Percentiles rank a stretch among this genome's conserved stretches.
Conservation (phyloP, 2,113 vertebrate genomes). For the Melanerpes aurifrons region DNA sequence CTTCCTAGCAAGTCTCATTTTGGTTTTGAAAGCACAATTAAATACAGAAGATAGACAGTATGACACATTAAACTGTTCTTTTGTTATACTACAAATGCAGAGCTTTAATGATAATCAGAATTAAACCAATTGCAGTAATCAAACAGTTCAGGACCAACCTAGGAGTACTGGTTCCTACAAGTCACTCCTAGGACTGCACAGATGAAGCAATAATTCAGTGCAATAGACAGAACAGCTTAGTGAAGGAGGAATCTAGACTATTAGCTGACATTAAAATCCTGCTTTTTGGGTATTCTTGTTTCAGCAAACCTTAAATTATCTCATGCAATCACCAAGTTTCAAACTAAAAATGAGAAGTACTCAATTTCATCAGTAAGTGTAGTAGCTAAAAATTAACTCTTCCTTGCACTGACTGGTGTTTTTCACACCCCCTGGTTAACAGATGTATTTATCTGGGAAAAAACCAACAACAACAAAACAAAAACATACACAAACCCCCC, state of each 20-base stretch:
- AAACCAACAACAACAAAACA: not conserved
- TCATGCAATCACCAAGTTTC: rapidly evolving
- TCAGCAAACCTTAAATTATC: not conserved
- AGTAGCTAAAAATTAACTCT: not conserved
- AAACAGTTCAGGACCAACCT: not conserved
- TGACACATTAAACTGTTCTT: not conserved
- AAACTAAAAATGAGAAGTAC: not conserved
- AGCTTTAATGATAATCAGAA: not conserved
- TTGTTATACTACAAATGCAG: not conserved
- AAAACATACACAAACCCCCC: too few relatives aligned
- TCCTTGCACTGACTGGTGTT: not conserved
- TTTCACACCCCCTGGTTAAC: not conserved
- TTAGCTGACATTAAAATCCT: not conserved
- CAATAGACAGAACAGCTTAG: not conserved
- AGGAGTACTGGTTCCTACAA: not conserved
- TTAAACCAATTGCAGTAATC: not conserved
- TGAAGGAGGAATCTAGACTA: not conserved
- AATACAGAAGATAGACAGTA: not conserved
- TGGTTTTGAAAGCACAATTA: not conserved
- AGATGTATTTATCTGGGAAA: not conserved
- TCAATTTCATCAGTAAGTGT: not conserved
- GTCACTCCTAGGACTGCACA: not conserved
- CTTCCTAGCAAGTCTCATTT: not conserved
- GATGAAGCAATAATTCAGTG: not conserved
- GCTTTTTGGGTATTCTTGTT: not conserved